Evolutionary conservation across 2,797 vertebrate genomes (phyloP).

Genomic region (Channa striata): DNA sequence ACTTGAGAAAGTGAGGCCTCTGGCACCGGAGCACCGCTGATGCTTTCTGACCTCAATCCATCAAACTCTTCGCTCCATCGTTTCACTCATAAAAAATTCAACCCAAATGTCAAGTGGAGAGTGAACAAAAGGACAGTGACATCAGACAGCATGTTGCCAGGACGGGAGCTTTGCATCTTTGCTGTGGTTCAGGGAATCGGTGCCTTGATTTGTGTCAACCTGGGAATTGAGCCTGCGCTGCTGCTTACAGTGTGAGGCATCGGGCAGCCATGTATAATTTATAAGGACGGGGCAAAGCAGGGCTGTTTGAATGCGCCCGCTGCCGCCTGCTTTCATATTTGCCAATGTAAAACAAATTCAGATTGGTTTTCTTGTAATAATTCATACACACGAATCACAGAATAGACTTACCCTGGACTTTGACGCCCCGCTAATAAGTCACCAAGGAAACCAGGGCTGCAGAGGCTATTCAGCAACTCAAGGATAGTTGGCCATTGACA

Average conservation of each 20-base stretch:
- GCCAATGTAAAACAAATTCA: conserved; percentile 59
- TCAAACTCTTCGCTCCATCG: not conserved
- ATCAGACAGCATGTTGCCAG: not conserved
- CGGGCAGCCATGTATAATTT: conserved; percentile 57
- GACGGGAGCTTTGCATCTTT: conserved; percentile 6
- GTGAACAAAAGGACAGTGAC: conserved; percentile 19
- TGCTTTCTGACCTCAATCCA: conserved; percentile 1
- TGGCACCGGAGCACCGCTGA: not conserved
- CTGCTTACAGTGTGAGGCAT: conserved; percentile 44
- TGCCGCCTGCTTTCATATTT: conserved; percentile 13
- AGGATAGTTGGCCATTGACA: conserved; percentile 29
- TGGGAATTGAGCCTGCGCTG: conserved; percentile 41
- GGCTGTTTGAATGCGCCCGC: conserved; percentile 15
- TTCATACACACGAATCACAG: conserved; percentile 29
- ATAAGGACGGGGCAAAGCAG: conserved; percentile 30
- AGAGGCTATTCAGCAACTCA: conserved; percentile 13
- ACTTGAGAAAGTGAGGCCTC: too few species aligned
- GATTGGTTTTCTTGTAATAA: conserved; percentile 44
- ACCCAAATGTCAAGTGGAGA: not conserved
- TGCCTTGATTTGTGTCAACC: conserved; percentile 57
- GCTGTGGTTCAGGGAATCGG: conserved; percentile 44
- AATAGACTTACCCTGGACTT: conserved; percentile 20
- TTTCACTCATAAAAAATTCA: not conserved
- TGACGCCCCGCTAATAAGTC: conserved; percentile 62
- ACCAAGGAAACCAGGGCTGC: conserved; percentile 59